These are phyloP conservation scores for Motacilla tschutschensis DNA, from an alignment of 2,113 vertebrate genomes.

Conservation along the genomic window DNA sequence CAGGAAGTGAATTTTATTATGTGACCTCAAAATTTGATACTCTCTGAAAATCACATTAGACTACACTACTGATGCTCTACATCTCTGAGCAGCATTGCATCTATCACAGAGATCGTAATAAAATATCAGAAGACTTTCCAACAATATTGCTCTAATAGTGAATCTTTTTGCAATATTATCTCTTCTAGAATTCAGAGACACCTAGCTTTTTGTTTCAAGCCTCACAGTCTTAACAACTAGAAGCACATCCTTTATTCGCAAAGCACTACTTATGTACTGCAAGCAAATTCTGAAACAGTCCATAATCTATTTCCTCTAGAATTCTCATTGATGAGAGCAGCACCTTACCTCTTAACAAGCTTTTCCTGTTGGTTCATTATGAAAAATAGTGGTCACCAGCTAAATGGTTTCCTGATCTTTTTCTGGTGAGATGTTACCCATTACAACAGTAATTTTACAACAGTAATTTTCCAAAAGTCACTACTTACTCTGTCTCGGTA, in stretches of 20 bases:
- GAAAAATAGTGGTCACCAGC: not conserved
- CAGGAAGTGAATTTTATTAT: not conserved
- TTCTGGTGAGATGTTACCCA: not conserved
- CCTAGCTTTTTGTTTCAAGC: not conserved
- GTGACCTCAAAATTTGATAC: not conserved
- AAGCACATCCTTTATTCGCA: not conserved
- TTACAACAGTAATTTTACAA: not conserved
- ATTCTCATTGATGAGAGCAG: not conserved
- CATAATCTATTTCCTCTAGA: not conserved
- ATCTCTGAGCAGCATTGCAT: not conserved
- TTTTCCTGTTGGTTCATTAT: not conserved
- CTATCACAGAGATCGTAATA: not conserved
- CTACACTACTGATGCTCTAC: not conserved
- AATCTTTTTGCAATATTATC: not conserved
- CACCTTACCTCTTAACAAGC: not conserved
- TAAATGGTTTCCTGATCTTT: not conserved
- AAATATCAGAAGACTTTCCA: not conserved
- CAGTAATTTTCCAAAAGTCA: not conserved
- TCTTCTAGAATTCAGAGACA: not conserved
- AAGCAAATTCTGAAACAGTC: not conserved
- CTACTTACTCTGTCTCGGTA: constrained; percentile 74
- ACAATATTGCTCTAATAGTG: not conserved
- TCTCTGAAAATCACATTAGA: not conserved
- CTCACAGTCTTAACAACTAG: not conserved
- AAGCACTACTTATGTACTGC: not conserved